Conservation (phyloP, 2,888 invertebrate genomes). For the Trachelus stipa region DNA sequence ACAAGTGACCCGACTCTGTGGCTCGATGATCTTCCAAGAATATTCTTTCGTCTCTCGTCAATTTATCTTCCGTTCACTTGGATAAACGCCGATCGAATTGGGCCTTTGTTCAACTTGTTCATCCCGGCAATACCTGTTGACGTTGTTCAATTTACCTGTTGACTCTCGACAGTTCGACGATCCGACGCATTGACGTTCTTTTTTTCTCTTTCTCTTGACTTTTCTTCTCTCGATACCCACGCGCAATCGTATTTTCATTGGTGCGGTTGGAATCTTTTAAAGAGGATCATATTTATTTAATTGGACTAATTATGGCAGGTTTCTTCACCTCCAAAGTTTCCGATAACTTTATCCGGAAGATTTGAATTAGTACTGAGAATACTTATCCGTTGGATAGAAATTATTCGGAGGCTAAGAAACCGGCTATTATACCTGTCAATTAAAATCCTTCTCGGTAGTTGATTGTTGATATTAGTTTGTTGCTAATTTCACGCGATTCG, state of each 20-base stretch:
- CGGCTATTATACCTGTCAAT: background rate
- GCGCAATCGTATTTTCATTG: background rate
- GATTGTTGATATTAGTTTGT: background rate
- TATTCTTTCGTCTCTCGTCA: background rate
- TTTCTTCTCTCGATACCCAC: background rate
- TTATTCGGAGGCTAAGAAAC: no score
- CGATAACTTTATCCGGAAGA: no score
- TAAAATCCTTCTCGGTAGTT: background rate
- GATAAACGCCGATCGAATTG: background rate
- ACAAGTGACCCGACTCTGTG: background rate
- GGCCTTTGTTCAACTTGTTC: background rate
- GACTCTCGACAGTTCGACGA: background rate
- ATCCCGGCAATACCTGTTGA: background rate
- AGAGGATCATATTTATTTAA: background rate
- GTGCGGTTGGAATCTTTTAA: background rate
- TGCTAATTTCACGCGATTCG: background rate
- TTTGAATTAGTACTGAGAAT: no score
- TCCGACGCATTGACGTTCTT: background rate
- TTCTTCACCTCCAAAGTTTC: no score
- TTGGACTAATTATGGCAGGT: background rate
- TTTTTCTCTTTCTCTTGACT: constrained; percentile 3
- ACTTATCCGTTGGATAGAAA: no score
- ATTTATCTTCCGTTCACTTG: background rate
- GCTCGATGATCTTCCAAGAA: background rate
- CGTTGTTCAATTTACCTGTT: background rate